These are phyloP conservation scores for Galagoides demidoff DNA, from an alignment of 2,797 vertebrate species.

Conservation along the genomic window DNA sequence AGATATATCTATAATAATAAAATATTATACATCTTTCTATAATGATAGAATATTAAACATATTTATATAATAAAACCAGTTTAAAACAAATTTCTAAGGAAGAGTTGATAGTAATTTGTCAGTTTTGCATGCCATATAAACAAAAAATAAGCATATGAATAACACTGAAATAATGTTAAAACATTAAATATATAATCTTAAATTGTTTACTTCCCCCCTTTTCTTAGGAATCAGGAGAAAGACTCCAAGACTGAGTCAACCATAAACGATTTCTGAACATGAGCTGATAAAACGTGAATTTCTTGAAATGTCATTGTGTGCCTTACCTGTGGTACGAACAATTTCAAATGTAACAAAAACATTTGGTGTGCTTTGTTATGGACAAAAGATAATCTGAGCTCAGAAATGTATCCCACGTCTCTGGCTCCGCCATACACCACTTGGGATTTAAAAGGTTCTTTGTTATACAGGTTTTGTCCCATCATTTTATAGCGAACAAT, in stretches of 20 bases:
- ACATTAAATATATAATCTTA: background rate
- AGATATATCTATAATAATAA: too few relatives aligned
- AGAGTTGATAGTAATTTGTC: background rate
- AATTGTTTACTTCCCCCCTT: background rate
- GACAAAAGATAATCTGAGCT: slow-evolving; percentile 63
- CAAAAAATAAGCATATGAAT: background rate
- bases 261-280: slow-evolving; percentile 55
- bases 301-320: slow-evolving; percentile 51
- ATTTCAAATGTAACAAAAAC: slow-evolving; percentile 58
- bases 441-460: slow-evolving; percentile 47
- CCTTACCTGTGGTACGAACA: background rate
- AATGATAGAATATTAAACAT: background rate
- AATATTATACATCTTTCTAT: too few relatives aligned
- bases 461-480: slow-evolving; percentile 37
- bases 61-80: background rate
- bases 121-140: background rate
- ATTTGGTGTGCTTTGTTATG: slow-evolving; percentile 46
- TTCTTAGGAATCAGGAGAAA: background rate
- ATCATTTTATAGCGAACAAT: slow-evolving; percentile 28
- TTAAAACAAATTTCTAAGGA: background rate
- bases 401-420: slow-evolving; percentile 16
- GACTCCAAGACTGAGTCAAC: background rate
- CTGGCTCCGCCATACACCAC: background rate
- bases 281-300: slow-evolving; percentile 45
- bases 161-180: background rate